These are phyloP conservation scores for Sebastolobus altivelis DNA, from an alignment of 2,797 vertebrate genomes.

Conservation along the genomic window DNA sequence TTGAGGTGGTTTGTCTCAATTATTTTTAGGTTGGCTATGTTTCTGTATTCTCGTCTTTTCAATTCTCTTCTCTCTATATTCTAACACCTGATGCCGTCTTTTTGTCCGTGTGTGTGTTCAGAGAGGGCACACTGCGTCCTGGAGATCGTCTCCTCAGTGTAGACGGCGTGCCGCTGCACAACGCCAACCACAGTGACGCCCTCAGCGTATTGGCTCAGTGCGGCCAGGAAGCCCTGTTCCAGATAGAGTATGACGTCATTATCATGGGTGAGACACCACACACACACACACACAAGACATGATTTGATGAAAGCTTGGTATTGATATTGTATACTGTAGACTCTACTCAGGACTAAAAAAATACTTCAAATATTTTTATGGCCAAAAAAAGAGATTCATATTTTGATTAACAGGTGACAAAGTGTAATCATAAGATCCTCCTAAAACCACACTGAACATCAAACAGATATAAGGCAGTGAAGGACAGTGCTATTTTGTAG, in stretches of 20 bases:
- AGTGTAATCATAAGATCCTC: background rate
- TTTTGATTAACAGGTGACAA: background rate
- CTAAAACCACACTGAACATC: background rate
- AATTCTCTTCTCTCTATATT: background rate
- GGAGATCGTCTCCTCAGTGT: slow-evolving; percentile 93
- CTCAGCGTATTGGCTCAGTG: slow-evolving; percentile 91
- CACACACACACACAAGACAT: slow-evolving; percentile 14
- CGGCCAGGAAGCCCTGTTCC: slow-evolving; percentile 94
- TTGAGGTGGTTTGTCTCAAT: background rate
- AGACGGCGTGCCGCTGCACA: slow-evolving; percentile 93
- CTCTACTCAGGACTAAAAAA: too few relatives aligned
- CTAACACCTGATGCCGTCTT: background rate
- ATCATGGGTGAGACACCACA: slow-evolving; percentile 89
- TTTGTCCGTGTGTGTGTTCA: slow-evolving; percentile 61
- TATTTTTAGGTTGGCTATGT: background rate
- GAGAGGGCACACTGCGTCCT: slow-evolving; percentile 93
- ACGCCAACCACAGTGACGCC: slow-evolving; percentile 88
- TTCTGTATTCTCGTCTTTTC: background rate
- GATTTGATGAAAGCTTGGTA: background rate
- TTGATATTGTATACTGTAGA: too few relatives aligned
- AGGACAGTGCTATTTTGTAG: background rate
- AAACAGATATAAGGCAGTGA: background rate
- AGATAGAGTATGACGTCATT: slow-evolving; percentile 95
- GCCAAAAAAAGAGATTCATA: too few relatives aligned
- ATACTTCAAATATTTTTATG: too few relatives aligned